Conservation (phyloP, 1,140 invertebrate species). For the Apis florea region DNA sequence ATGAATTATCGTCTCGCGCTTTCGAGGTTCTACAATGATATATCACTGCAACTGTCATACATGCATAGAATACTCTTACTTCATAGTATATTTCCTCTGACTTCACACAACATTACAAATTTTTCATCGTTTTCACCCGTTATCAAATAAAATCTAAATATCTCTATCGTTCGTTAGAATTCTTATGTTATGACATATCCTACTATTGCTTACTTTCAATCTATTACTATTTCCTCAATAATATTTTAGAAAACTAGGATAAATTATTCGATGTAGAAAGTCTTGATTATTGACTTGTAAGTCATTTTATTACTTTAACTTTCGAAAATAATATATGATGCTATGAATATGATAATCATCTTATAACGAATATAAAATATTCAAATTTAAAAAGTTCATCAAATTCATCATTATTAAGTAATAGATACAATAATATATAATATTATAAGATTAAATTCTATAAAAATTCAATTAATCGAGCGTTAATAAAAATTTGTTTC, state of each 20-base stretch:
- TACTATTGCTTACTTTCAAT: too few relatives aligned
- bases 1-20: slow-evolving; percentile 20
- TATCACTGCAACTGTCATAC: slow-evolving; percentile 9
- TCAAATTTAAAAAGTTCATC: too few relatives aligned
- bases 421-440: too few relatives aligned
- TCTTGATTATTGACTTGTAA: background rate
- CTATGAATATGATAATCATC: too few relatives aligned
- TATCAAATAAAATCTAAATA: slow-evolving; percentile 6
- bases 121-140: background rate
- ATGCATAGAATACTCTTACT: background rate
- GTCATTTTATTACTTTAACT: background rate
- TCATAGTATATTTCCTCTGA: slow-evolving; percentile 6
- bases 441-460: too few relatives aligned
- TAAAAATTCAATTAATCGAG: too few relatives aligned
- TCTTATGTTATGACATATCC: background rate
- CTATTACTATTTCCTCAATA: background rate
- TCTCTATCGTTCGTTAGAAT: slow-evolving; percentile 17
- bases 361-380: too few relatives aligned
- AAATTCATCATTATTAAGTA: too few relatives aligned
- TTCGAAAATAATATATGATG: background rate
- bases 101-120: background rate
- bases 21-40: slow-evolving; percentile 12
- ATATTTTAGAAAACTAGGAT: background rate
- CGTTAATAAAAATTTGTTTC: background rate
- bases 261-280: background rate